Evolutionary conservation across 2,113 vertebrate genomes (phyloP).

Genomic region (Ibidorhyncha struthersii): DNA sequence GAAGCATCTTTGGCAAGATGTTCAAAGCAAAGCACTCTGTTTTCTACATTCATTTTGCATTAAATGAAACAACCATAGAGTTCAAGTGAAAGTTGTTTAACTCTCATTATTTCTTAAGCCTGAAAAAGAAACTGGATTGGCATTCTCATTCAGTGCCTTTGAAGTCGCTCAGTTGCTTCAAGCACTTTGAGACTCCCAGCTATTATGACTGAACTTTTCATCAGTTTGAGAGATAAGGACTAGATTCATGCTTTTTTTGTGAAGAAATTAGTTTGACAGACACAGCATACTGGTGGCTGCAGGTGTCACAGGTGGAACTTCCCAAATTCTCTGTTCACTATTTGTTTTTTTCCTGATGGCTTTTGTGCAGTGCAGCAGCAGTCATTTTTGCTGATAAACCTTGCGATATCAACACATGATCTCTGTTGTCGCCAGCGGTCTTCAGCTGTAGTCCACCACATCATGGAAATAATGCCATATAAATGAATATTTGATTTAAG

Average conservation of each 20-base stretch:
- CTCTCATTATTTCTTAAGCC: not conserved
- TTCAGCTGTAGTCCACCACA: not conserved
- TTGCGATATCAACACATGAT: not conserved
- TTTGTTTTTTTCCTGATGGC: not conserved
- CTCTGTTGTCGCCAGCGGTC: not conserved
- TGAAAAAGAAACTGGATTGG: not conserved
- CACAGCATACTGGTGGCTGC: not conserved
- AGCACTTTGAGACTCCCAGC: not conserved
- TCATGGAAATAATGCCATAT: not conserved
- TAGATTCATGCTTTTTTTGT: not conserved
- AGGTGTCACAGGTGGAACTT: not conserved
- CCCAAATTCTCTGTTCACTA: not conserved
- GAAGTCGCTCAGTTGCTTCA: not conserved
- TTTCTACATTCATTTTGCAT: not conserved
- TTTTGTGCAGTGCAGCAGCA: not conserved
- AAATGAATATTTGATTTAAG: not conserved
- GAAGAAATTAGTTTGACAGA: not conserved
- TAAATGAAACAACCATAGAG: not conserved
- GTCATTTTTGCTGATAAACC: not conserved
- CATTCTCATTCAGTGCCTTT: not conserved
- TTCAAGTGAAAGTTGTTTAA: not conserved
- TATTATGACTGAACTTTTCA: not conserved
- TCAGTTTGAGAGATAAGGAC: not conserved
- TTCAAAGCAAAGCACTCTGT: not conserved
- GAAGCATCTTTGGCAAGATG: not conserved